A percentile compares a stretch with the other conserved stretches of the same genome.
phyloP scores from a whole-genome alignment of 1,140 invertebrate genomes.

The Drosophila pectinifera region DNA sequence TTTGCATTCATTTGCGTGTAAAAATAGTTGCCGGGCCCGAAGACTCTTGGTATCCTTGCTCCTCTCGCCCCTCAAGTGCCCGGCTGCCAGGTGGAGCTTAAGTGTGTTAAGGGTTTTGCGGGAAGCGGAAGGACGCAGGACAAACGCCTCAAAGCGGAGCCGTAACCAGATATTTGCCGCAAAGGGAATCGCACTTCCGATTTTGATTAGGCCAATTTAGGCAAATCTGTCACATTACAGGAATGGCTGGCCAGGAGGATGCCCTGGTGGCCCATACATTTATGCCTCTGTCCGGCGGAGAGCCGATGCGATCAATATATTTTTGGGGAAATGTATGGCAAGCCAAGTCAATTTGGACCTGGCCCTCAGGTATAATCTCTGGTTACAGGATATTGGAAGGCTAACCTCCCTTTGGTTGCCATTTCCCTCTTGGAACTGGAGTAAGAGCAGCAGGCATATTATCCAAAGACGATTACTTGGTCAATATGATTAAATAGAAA shows the following conservation, averaged over 20 bases:
- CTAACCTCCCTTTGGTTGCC: neutral
- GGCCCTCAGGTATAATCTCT: slow-evolving; percentile 1
- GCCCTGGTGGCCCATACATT: slow-evolving; percentile 26
- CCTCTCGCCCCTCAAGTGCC: slow-evolving; percentile 26
- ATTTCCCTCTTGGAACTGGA: too few species aligned
- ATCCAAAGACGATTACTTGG: slow-evolving; percentile 10
- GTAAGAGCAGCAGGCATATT: too few species aligned
- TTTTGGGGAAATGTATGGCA: slow-evolving; percentile 1
- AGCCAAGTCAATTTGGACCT: neutral
- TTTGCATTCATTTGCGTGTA: slow-evolving; percentile 74
- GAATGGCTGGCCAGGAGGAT: slow-evolving; percentile 10
- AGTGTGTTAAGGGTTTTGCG: slow-evolving; percentile 52
- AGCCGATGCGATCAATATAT: slow-evolving; percentile 13
- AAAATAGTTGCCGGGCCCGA: slow-evolving; percentile 61
- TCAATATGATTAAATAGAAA: neutral
- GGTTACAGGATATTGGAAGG: neutral
- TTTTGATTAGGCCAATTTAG: slow-evolving; percentile 52
- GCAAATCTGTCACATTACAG: slow-evolving; percentile 40
- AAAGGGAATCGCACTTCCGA: slow-evolving; percentile 44
- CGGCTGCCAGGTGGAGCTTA: slow-evolving; percentile 36
- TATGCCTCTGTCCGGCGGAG: slow-evolving; percentile 4
- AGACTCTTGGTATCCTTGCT: slow-evolving; percentile 25
- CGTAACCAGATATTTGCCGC: slow-evolving; percentile 14
- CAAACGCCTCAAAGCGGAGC: neutral
- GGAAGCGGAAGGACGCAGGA: neutral